A percentile compares a stretch with the other conserved stretches of the same genome.
phyloP scores from a whole-genome alignment of 2,113 vertebrate species.

The Mus spicilegus region DNA sequence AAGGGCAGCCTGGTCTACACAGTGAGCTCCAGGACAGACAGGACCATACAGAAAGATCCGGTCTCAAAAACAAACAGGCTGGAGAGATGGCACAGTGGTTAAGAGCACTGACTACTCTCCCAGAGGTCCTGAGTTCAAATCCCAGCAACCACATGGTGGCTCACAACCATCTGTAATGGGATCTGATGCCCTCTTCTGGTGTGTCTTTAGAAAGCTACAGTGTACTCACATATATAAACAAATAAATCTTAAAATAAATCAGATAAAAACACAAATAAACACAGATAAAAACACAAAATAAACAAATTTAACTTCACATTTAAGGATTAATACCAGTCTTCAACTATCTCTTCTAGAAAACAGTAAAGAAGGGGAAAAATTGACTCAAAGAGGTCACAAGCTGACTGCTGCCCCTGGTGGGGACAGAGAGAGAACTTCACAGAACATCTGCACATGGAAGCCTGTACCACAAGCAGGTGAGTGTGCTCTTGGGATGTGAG shows the following conservation, averaged over 20 bases:
- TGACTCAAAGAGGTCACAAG: not conserved
- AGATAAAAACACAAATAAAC: not conserved
- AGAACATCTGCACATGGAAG: not conserved
- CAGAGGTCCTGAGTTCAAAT: no score
- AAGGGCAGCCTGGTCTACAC: not conserved
- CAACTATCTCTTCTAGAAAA: not conserved
- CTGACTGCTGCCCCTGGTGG: not conserved
- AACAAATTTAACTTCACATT: not conserved
- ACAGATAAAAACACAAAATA: not conserved
- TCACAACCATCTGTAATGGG: no score
- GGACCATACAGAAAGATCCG: not conserved
- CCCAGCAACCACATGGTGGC: no score
- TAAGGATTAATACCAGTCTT: not conserved
- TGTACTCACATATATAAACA: not conserved
- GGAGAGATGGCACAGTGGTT: no score
- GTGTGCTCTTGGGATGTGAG: not conserved
- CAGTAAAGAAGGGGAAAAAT: not conserved
- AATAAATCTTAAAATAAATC: not conserved
- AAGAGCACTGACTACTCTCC: no score
- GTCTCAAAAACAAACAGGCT: not conserved
- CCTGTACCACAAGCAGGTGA: not conserved
- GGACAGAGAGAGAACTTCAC: not conserved
- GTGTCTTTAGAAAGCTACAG: no score
- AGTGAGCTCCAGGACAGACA: not conserved
- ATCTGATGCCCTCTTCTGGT: no score